Evolutionary conservation across 2,113 vertebrate species (phyloP), one percentile per base, ranked within the genome.

Genomic region (Gallinago jamesoni): DNA sequence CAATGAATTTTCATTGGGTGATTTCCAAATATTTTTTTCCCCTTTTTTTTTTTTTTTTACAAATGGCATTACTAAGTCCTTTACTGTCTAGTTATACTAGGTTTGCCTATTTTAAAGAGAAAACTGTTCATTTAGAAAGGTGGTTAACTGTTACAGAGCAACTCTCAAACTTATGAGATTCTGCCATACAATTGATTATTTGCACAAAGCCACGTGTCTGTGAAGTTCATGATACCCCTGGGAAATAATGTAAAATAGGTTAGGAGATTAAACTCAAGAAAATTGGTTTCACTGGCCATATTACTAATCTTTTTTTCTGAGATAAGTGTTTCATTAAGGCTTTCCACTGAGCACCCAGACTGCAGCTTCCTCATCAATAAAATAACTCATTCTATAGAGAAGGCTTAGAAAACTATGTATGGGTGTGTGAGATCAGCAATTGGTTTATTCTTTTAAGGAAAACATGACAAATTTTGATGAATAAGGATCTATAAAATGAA

Each of bases 191-290:
- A 98, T 98, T 98, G 97, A 98, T 98, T 98, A 98, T 98, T 98
- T 99, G 96, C 95, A 97, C 97, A 95, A 97, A 96, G 83, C 93
- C 88, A 94, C 97, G 92, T 98, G 97, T 98, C 97, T 98, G 94
- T 96, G 96, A 98, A 98, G 94, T 98, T 97, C 98, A 97, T 96
- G 67, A 92, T 95, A 95, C 98, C 93, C 93, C 13, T 96, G 98
- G 98, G 98, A 99, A 99, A 99, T 98, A 98, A 98, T 98, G 97
- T 97, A 98, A 98, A 99, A 98, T 97, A 98, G 97, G 98, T 98
- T 98, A 98, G 93, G 98, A 98, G 97, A 99, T 98, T 98, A 98
- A 99, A 98, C 96, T 95, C 62, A 92, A 96, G 97, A 98, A 98
- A 98, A 98, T 97, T 98, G 97, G 90, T 98, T 99, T 97, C 96